A percentile compares a stretch with the other conserved stretches of the same genome.
phyloP scores from a whole-genome alignment of 2,797 vertebrate genomes.

The Xyrichtys novacula region DNA sequence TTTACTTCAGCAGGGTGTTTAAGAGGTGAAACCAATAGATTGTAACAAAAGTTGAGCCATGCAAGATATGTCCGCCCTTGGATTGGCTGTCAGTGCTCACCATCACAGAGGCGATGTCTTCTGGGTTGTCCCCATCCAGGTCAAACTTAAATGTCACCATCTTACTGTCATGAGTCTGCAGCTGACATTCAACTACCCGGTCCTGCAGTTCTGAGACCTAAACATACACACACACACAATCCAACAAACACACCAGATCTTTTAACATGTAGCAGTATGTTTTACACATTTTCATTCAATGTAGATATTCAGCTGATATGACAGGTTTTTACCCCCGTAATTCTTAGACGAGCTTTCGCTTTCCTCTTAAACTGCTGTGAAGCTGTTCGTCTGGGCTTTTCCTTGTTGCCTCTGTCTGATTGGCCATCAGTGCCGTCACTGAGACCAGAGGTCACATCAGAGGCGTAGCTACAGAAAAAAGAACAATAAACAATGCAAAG shows the following conservation, averaged over 20 bases:
- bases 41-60: no score
- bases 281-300: no score
- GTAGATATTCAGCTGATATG: fast-evolving
- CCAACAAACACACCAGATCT: slow-evolving; percentile 7
- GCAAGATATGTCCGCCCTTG: background rate
- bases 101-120: slow-evolving; percentile 95
- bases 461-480: slow-evolving; percentile 84
- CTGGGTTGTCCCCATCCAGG: slow-evolving; percentile 94
- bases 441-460: slow-evolving; percentile 90
- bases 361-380: slow-evolving; percentile 88
- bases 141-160: slow-evolving; percentile 98
- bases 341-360: slow-evolving; percentile 89
- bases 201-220: slow-evolving; percentile 92
- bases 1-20: no score
- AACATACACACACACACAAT: slow-evolving; percentile 6
- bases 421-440: slow-evolving; percentile 90
- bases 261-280: background rate
- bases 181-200: slow-evolving; percentile 95
- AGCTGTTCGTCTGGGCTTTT: slow-evolving; percentile 55
- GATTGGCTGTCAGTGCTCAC: slow-evolving; percentile 78
- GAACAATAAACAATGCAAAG: background rate
- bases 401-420: slow-evolving; percentile 77
- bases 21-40: no score
- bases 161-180: slow-evolving; percentile 96
- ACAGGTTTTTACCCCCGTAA: slow-evolving; percentile 85